These are phyloP conservation scores for Sciaenops ocellatus DNA, from an alignment of 2,797 vertebrate genomes.

Conservation along the genomic window DNA sequence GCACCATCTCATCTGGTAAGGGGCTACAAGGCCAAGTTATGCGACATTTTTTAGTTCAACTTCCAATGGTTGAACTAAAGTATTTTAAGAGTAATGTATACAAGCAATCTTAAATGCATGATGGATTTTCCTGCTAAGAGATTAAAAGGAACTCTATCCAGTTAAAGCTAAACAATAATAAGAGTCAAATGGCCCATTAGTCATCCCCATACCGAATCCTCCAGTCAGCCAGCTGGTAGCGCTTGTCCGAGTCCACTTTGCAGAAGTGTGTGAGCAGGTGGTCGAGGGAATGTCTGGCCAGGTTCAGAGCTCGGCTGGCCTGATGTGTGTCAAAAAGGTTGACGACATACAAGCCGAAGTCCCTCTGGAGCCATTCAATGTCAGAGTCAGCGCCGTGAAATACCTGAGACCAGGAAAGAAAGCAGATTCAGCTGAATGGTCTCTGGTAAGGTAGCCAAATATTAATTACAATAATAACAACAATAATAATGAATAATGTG, in stretches of 20 bases:
- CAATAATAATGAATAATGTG: not conserved
- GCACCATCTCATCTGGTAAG: conserved; percentile 94
- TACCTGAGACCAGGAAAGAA: conserved; percentile 82
- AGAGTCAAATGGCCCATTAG: not conserved
- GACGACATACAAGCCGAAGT: conserved; percentile 95
- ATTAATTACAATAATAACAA: not conserved
- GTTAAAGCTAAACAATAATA: not conserved
- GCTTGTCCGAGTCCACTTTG: conserved; percentile 90
- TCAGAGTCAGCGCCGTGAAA: conserved; percentile 97
- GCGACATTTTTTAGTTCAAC: not conserved
- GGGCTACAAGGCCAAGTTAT: conserved; percentile 83
- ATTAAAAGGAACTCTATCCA: not conserved
- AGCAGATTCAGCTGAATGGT: not conserved
- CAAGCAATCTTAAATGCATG: not conserved
- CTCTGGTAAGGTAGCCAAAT: not conserved
- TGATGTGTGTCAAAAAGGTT: conserved; percentile 98
- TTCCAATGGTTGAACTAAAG: not conserved
- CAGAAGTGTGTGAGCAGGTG: conserved; percentile 94
- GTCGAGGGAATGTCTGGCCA: conserved; percentile 93
- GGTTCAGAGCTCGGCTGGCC: conserved; percentile 92
- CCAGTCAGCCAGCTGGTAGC: conserved; percentile 98
- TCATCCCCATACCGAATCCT: conserved; percentile 89
- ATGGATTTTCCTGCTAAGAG: not conserved
- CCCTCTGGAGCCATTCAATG: conserved; percentile 97
- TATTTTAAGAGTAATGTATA: not conserved